phyloP scores from a whole-genome alignment of 2,113 vertebrate species.

The Apodemus speciosus region DNA sequence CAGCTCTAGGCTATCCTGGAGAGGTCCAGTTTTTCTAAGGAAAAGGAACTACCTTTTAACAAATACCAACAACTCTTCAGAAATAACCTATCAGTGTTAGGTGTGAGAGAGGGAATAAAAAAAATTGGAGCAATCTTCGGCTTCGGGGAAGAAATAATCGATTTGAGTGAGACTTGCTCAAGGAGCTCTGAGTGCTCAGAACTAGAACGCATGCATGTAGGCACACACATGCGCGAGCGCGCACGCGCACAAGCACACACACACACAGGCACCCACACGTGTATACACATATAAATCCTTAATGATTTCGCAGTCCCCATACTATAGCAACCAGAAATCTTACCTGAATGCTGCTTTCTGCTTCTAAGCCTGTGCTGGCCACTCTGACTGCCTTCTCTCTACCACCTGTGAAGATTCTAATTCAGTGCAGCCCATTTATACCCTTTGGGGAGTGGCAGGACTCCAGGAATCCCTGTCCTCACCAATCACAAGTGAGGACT shows the following conservation, averaged over 20 bases:
- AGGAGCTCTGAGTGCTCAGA: conserved; percentile 22
- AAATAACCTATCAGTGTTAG: conserved; percentile 15
- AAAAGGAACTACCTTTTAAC: conserved; percentile 14
- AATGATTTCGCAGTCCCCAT: background rate
- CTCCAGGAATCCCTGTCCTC: conserved; percentile 56
- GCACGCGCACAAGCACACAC: background rate
- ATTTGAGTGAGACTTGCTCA: conserved; percentile 53
- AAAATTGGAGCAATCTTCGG: conserved; percentile 16
- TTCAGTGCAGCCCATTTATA: conserved; percentile 57
- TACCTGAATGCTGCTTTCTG: conserved; percentile 51
- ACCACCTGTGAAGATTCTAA: conserved; percentile 64
- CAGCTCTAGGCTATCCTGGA: conserved; percentile 21
- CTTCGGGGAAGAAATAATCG: conserved; percentile 22
- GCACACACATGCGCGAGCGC: background rate
- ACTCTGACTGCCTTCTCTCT: conserved; percentile 47
- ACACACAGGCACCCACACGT: background rate
- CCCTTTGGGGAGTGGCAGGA: conserved; percentile 10
- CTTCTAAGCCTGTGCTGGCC: conserved; percentile 23
- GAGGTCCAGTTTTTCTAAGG: background rate
- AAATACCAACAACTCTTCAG: conserved; percentile 38
- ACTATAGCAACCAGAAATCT: conserved; percentile 42
- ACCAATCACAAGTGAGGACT: conserved; percentile 59
- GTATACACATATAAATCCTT: background rate
- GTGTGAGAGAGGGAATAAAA: background rate
- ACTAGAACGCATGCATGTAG: background rate